Evolutionary conservation across 2,113 vertebrate genomes (phyloP), one percentile per base, ranked within the genome.

Genomic region (Sclerurus mexicanus): DNA sequence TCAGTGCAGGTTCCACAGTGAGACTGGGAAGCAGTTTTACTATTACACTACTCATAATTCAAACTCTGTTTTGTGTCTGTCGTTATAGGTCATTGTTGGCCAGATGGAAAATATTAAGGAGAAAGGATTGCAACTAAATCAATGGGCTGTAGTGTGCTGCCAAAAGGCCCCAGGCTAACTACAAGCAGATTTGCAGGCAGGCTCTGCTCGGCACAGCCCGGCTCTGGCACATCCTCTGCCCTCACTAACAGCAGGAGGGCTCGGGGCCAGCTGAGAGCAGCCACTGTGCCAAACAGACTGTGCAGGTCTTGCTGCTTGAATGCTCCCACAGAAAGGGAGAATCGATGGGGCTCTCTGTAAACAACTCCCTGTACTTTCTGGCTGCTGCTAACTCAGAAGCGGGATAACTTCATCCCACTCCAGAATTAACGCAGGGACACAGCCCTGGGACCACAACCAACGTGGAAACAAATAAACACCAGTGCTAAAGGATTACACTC

Each of bases 21-120:
- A 91, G 86, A 92, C 74, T 96, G 97, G 97, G 97, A 98, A 97
- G 94, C 85, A 25, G 88, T 98, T 30, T 96, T 97, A 95, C 97
- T 96, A 98, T 97, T 95, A 87, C 69, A 68, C 96, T 96, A 93
- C 98, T 97, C 98, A 96, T 98, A 98, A 98, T 95, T 98, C 97
- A 97, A 97, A 97, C 97, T 96, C 98, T 98, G 94, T 97, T 98
- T 98, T 97, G 97, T 95, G 97, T 97, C 97, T 97, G 94, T 98
- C 97, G 98, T 98, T 98, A 98, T 95, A 97, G 97, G 97, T 98
- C 98, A 98, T 98, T 98, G 98, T 97, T 98, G 97, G 97, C 98
- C 99, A 99, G 98, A 99, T 99, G 99, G 98, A 99, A 99, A 97
- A 97, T 98, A 98, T 99, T 99, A 99, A 98, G 98, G 93, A 89